Percentiles rank a stretch among this genome's conserved stretches.
Evolutionary conservation across 2,113 vertebrate genomes (phyloP).

Genomic region (Sardina pilchardus): DNA sequence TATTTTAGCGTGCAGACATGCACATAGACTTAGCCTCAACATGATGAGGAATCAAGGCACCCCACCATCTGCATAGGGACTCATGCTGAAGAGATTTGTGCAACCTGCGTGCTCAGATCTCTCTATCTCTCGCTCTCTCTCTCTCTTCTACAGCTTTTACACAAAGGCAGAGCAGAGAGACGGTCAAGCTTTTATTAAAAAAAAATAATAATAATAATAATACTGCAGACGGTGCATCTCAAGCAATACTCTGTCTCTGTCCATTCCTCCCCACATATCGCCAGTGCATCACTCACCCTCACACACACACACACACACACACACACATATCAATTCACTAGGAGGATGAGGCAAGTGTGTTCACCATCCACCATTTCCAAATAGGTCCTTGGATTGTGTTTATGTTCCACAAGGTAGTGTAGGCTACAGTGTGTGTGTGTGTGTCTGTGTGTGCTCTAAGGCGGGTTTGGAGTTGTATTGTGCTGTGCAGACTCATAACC

Average conservation of each 20-base stretch:
- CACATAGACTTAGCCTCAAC: slow-evolving; percentile 39
- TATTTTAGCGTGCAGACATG: slow-evolving; percentile 42
- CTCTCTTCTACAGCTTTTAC: too few species aligned
- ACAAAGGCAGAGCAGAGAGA: background rate
- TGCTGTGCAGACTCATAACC: background rate
- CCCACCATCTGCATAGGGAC: slow-evolving; percentile 16
- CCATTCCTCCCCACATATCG: background rate
- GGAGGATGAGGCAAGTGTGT: background rate
- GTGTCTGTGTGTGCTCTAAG: background rate
- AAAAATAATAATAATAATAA: background rate
- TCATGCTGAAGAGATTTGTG: slow-evolving; percentile 37
- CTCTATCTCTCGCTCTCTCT: slow-evolving; percentile 26
- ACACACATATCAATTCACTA: background rate
- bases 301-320: background rate
- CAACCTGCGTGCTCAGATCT: slow-evolving; percentile 43
- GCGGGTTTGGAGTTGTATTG: background rate
- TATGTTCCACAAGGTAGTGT: background rate
- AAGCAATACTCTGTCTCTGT: slow-evolving; percentile 48
- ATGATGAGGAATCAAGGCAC: slow-evolving; percentile 39
- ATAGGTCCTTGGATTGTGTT: background rate
- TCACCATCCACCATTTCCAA: background rate
- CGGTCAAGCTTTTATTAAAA: background rate
- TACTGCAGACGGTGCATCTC: slow-evolving; percentile 26
- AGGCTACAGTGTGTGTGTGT: too few species aligned
- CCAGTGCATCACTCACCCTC: background rate